Base-by-base conservation (phyloP, 2,113 vertebrate genomes). In the Cacatua alba region DNA sequence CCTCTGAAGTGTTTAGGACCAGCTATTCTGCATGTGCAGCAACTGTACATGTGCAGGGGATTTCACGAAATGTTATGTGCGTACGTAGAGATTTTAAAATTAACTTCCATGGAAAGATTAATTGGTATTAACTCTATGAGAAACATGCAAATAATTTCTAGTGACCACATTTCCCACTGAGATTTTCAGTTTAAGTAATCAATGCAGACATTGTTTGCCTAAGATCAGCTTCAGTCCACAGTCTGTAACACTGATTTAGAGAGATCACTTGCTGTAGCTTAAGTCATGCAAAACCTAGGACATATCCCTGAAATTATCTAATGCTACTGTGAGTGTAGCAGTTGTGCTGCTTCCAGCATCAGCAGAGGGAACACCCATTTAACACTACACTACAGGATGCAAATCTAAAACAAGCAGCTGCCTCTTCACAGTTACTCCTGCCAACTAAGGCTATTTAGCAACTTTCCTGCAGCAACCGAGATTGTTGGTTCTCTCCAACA, bases 271-370 rank as follows among this genome's bases (percentile, higher is more conserved):
- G 68, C 20, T 95, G 57, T 48, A 83, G 33, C 77, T 76, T 62
- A 70, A 82, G 24, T 83, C 46, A 83, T 39, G 52, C n/a, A 71
- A 92, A 95, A 77, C 53, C 43, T 71, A 77, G 52, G 67, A 85
- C 0, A 0, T 53, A 67, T 23, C 84, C 52, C 46, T 52, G n/a
- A 84, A 75, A 93, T 70, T 91, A 70, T 43, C 64, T 71, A 86
- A 87, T 23, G 29, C 77, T 88, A 55, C 67, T 69, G 69, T 92
- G 91, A 95, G 96, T 81, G 25, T 90, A 95, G 62, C 41, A 72
- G 72, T 82, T 82, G 37, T 92, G 83, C 55, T 72, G 28, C 77
- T 91, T 95, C 39, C 72, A 96, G 48, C 92, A 88, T 37, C 39
- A 74, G 55, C 46, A 35, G 17, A 51, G 41, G 60, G 37, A 89